Conservation (phyloP, 2,888 invertebrate genomes). For the Mimachlamys varia region DNA sequence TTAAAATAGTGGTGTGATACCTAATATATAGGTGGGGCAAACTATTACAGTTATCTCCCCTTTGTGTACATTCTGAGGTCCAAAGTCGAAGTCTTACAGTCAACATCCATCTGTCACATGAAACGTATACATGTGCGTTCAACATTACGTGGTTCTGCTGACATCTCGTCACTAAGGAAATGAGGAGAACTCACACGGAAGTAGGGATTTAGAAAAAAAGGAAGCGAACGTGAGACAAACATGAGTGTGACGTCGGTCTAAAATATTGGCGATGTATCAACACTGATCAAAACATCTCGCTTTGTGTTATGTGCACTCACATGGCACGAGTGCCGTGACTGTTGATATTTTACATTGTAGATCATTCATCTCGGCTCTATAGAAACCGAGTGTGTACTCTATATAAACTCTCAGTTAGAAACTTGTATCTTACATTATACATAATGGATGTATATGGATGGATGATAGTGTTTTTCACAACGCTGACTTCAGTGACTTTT, state of each 20-base stretch:
- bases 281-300: too few relatives aligned
- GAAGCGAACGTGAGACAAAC: not conserved
- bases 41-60: not conserved
- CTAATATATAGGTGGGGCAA: not conserved
- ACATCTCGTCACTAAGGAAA: not conserved
- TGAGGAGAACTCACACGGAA: not conserved
- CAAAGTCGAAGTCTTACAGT: not conserved
- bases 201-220: not conserved
- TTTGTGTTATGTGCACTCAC: too few relatives aligned
- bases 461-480: not conserved
- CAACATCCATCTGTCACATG: slow-evolving; percentile 13
- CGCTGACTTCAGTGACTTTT: not conserved
- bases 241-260: not conserved
- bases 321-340: too few relatives aligned
- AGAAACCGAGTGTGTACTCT: not conserved
- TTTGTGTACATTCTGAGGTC: slow-evolving; percentile 18
- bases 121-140: not conserved
- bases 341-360: not conserved
- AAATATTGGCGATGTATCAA: too few relatives aligned
- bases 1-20: not conserved
- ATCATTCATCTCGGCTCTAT: not conserved
- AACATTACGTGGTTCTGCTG: not conserved
- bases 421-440: not conserved
- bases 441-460: slow-evolving; percentile 11
- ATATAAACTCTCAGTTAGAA: not conserved